Base-by-base conservation (phyloP, 2,113 vertebrate genomes). In the Pao palembangensis region DNA sequence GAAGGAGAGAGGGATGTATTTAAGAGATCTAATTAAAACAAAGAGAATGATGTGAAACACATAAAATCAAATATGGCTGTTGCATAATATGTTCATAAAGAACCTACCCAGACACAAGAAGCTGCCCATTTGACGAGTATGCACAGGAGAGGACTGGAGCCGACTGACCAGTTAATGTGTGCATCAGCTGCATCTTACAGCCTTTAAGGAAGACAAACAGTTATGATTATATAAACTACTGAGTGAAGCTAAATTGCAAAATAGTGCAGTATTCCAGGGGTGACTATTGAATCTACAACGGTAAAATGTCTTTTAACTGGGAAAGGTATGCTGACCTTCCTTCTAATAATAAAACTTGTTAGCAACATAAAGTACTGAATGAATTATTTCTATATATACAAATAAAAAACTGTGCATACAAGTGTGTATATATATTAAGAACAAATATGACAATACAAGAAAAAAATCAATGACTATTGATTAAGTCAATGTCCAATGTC, bases 71-170 rank as follows among this genome's bases (percentile, higher is more conserved):
- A 23, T 23, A 28, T 4, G 3, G 41, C 8, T 14, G 25, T 6
- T 6, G 6, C 25, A 28, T 28, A 28, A 4, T 3, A 15, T 15
- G 11, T 12, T 38, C 2, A 15, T 42, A 17, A 19, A 18, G 15
- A 5, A 51, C 76, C 52, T 68, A 98, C 96, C 97, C 96, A 0
- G 97, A 97, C 25, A 91, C 93, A 15, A 99, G 69, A 82, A 93
- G 87, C 83, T 90, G 91, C 13, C 96, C 96, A 44, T 98, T 93
- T 15, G 80, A 83, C 1, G 97, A 99, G 88, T 93, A 97, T 0
- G 91, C 88, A 83, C 97, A 99, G 58, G 93, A 89, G 78, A 99
- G 91, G 57, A 98, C 93, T 0, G 96, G 94, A 57, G 96, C 95
- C 18, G 87, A 82, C 72, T 99, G 97, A 34, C 86, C 90, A 1